Percentiles rank a stretch among this genome's conserved stretches.
Conservation (phyloP, 2,888 invertebrate genomes). For the Melanotus villosus region DNA sequence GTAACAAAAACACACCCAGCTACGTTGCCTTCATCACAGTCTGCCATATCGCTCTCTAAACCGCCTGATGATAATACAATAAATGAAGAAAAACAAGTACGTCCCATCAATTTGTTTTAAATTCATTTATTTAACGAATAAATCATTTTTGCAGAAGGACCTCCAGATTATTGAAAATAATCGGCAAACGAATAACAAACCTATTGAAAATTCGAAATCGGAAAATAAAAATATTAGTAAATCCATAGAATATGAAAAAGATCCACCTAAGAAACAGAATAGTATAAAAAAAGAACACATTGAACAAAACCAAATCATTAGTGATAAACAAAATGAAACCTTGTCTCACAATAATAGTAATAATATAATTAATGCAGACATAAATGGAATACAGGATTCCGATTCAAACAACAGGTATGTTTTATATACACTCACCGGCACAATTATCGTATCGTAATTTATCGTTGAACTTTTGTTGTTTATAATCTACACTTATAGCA, state of each 20-base stretch:
- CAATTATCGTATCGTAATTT: background rate
- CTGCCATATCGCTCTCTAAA: conserved; percentile 63
- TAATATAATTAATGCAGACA: conserved; percentile 42
- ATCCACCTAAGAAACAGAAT: conserved; percentile 49
- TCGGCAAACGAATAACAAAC: background rate
- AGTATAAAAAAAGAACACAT: conserved; percentile 48
- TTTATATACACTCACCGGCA: too few relatives aligned
- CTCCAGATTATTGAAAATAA: background rate
- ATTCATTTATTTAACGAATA: background rate
- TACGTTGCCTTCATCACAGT: conserved; percentile 64
- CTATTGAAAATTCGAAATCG: conserved; percentile 7
- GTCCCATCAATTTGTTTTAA: background rate
- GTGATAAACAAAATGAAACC: conserved; percentile 34
- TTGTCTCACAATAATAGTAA: conserved; percentile 20
- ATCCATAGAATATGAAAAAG: conserved; percentile 18
- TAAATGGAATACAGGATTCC: conserved; percentile 48
- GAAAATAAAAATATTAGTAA: conserved; percentile 16
- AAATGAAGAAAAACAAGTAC: conserved; percentile 31
- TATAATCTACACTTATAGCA: background rate
- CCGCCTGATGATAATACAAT: conserved; percentile 50
- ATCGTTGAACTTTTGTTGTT: background rate
- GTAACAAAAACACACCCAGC: conserved; percentile 59
- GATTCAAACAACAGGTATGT: conserved; percentile 51
- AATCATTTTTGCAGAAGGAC: conserved; percentile 12
- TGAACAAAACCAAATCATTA: conserved; percentile 35